Evolutionary conservation across 2,888 invertebrate species (phyloP), one percentile per base, ranked within the genome.

Genomic region (Napeogenes sylphis): DNA sequence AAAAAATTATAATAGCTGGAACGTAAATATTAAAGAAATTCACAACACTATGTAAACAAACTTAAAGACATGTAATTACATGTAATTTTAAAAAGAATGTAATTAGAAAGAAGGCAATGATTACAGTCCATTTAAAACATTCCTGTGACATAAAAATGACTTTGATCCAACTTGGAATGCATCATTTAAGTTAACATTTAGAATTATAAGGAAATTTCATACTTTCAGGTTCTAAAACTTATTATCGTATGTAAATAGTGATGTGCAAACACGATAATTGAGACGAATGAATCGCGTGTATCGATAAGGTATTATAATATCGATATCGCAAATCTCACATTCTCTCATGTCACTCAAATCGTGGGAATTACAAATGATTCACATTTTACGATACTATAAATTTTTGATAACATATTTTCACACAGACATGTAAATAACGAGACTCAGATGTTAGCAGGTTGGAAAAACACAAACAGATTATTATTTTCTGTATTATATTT

Each of bases 281-380:
- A 77, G 79, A 75, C 71, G 71, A 80, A 79, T 75, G 73, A 71
- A 74, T 73, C 76, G 73, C 79, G 21, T 21, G 21, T 21, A 82
- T 71, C 72, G 84, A 87, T 87, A 88, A 83, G 10, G 10, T 12
- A 12, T 42, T 42, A 42, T 42, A 42, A 10, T 38, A 38, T 42
- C 77, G 73, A 77, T 80, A 83, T 42, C 42, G 72, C 66, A 72
- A 70, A 71, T 71, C 77, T 78, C 77, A 73, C 75, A 78, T 77
- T 73, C 82, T 84, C 84, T 85, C 83, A 81, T 81, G 81, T 76
- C 75, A 73, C 71, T 72, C 75, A 65, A 72, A 76, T 74, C 85
- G 86, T 87, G 87, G 85, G 87, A 87, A 87, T 74, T 73, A 61
- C 59, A 73, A 74, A 71, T 79, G 75, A 81, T 81, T 76, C 77